Evolutionary conservation across 1,140 invertebrate species (phyloP).

Genomic region (Lepidurus packardi): DNA sequence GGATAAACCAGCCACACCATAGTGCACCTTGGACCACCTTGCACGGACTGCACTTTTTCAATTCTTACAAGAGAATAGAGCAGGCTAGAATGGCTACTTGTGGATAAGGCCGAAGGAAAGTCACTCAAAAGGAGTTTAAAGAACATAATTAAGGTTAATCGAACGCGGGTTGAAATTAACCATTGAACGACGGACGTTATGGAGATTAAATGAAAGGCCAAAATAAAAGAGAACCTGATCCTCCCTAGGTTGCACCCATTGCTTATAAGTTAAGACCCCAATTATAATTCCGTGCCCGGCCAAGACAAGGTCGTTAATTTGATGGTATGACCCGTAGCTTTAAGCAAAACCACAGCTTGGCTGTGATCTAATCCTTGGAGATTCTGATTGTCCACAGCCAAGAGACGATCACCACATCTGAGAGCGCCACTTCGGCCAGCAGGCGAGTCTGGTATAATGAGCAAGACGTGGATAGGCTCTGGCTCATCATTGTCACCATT

Average conservation of each 20-base stretch:
- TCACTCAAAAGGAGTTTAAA: background rate
- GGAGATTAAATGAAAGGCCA: background rate
- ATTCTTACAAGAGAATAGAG: too few species aligned
- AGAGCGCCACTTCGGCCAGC: conserved; percentile 49
- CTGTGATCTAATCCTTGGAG: conserved; percentile 48
- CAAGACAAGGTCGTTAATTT: conserved; percentile 47
- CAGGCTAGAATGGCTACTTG: too few species aligned
- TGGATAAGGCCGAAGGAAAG: too few species aligned
- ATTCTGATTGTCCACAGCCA: conserved; percentile 50
- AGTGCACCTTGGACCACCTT: too few species aligned
- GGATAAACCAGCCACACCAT: background rate
- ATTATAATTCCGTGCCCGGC: conserved; percentile 43
- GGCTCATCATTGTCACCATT: conserved; percentile 34
- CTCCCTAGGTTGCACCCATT: background rate
- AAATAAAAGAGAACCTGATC: background rate
- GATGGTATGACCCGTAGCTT: conserved; percentile 48
- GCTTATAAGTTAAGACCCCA: background rate
- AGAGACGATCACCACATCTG: conserved; percentile 50
- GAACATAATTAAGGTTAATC: background rate
- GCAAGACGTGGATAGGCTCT: conserved; percentile 50
- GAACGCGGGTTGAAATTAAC: background rate
- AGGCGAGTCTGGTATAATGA: conserved; percentile 49
- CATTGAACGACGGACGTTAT: background rate
- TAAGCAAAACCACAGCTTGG: conserved; percentile 47
- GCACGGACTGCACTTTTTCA: too few species aligned